phyloP scores from a whole-genome alignment of 2,888 invertebrate species.

The Allacma fusca region DNA sequence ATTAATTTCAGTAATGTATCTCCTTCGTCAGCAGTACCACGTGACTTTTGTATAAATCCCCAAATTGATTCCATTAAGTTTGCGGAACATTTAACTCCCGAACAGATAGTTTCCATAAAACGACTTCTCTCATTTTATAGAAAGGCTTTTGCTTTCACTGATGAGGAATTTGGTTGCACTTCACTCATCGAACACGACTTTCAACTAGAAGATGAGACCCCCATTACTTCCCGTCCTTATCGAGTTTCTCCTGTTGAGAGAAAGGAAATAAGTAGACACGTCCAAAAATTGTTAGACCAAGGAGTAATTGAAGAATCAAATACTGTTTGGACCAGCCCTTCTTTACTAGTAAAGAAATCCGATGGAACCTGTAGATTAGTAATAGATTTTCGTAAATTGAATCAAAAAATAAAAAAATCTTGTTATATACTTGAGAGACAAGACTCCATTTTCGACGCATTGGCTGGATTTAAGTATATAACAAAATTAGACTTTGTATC shows the following conservation, averaged over 20 bases:
- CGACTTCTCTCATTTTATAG: too few species aligned
- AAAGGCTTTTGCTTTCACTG: too few species aligned
- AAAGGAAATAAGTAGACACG: conserved; percentile 42
- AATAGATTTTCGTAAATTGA: background rate
- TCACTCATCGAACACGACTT: too few species aligned
- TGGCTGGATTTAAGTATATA: background rate
- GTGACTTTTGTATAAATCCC: too few species aligned
- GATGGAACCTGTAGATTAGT: conserved; percentile 6
- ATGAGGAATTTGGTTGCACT: too few species aligned
- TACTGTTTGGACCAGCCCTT: conserved; percentile 63
- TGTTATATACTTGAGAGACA: background rate
- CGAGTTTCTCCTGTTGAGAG: conserved; percentile 10
- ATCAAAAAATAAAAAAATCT: background rate
- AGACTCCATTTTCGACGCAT: background rate
- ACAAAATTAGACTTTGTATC: background rate
- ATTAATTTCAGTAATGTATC: too few species aligned
- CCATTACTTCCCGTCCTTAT: background rate
- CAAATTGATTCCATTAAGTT: too few species aligned
- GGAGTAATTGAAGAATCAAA: conserved; percentile 60
- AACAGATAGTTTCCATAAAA: too few species aligned
- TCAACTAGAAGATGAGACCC: too few species aligned
- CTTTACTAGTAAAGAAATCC: background rate
- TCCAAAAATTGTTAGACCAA: conserved; percentile 57
- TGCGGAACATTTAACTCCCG: too few species aligned
- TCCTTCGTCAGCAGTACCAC: too few species aligned